Conservation (phyloP, 2,888 invertebrate species). For the Cenopis cana region DNA sequence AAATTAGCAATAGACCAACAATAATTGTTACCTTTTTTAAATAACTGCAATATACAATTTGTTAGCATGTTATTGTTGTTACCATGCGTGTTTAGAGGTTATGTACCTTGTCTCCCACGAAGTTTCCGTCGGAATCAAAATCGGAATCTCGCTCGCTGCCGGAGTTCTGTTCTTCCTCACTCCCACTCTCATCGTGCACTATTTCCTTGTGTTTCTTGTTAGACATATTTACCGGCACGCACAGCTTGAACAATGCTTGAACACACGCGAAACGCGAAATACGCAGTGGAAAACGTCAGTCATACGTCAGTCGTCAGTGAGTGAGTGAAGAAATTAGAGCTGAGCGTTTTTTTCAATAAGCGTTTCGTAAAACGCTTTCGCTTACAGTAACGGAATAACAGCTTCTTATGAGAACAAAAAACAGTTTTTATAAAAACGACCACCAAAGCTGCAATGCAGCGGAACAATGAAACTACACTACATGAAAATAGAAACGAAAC, state of each 20-base stretch:
- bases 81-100: constrained; percentile 76
- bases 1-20: background rate
- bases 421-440: too few relatives aligned
- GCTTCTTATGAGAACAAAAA: too few relatives aligned
- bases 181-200: constrained; percentile 72
- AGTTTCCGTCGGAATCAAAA: constrained; percentile 81
- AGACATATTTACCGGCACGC: constrained; percentile 63
- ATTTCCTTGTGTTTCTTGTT: constrained; percentile 77
- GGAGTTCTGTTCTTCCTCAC: constrained; percentile 76
- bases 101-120: constrained; percentile 84
- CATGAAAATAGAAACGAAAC: too few relatives aligned
- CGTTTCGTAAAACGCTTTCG: too few relatives aligned
- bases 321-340: too few relatives aligned
- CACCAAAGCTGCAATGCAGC: too few relatives aligned
- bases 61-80: constrained; percentile 39
- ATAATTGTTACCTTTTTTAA: background rate
- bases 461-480: too few relatives aligned
- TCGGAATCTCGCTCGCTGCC: constrained; percentile 76
- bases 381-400: too few relatives aligned
- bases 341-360: too few relatives aligned
- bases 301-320: too few relatives aligned
- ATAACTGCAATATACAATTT: background rate
- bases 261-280: constrained; percentile 25
- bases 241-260: constrained; percentile 15
- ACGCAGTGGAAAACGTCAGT: constrained; percentile 21